phyloP scores from a whole-genome alignment of 1,140 invertebrate species.

The Lethrus apterus region DNA sequence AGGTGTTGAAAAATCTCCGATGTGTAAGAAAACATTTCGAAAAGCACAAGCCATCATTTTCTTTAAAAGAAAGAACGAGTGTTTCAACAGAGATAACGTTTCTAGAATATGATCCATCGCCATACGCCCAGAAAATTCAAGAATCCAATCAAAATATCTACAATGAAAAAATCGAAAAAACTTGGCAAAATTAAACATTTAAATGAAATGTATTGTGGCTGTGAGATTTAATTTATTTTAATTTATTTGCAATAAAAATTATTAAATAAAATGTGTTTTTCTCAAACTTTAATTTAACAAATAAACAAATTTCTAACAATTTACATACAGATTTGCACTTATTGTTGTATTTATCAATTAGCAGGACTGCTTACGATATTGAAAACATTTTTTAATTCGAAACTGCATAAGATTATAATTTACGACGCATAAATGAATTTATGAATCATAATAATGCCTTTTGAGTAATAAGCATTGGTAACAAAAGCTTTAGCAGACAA shows the following conservation, averaged over 20 bases:
- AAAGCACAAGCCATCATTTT: background rate
- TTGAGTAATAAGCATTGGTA: slow-evolving; percentile 24
- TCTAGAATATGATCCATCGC: background rate
- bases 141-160: slow-evolving; percentile 5
- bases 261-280: too few species aligned
- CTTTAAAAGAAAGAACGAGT: background rate
- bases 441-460: slow-evolving; percentile 32
- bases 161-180: slow-evolving; percentile 2
- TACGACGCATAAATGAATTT: slow-evolving; percentile 19
- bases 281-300: too few species aligned
- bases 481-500: slow-evolving; percentile 23
- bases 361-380: too few species aligned
- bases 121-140: background rate
- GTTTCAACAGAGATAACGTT: slow-evolving; percentile 2
- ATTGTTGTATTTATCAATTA: too few species aligned
- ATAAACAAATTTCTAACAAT: too few species aligned
- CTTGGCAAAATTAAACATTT: too few species aligned
- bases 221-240: too few species aligned
- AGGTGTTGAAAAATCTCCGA: too few species aligned
- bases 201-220: background rate
- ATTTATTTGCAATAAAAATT: too few species aligned
- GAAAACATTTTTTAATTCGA: too few species aligned
- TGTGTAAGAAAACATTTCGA: background rate
- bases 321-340: too few species aligned
- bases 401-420: too few species aligned